Conservation (phyloP, 1,140 invertebrate species). For the Brachionus sp. region DNA sequence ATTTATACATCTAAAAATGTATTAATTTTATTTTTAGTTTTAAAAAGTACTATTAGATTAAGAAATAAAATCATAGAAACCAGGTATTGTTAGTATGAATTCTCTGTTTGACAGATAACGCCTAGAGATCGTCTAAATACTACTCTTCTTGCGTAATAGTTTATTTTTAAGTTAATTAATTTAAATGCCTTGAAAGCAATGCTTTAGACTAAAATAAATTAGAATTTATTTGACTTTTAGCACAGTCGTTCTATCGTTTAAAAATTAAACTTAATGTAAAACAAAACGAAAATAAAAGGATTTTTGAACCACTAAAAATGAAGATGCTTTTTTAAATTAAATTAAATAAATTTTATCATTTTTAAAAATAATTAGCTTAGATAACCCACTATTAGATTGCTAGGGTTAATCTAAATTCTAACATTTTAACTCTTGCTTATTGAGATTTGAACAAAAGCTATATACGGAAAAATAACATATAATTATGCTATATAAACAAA, state of each 20-base stretch:
- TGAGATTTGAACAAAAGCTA: background rate
- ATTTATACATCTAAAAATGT: background rate
- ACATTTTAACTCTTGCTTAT: background rate
- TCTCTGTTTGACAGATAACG: background rate
- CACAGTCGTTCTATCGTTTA: background rate
- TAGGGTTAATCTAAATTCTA: background rate
- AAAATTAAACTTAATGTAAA: background rate
- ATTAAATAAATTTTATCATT: background rate
- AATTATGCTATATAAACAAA: background rate
- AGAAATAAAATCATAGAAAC: background rate
- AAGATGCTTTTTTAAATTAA: background rate
- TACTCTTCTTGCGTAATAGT: background rate
- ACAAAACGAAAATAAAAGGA: background rate
- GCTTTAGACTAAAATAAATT: background rate
- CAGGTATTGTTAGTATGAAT: background rate
- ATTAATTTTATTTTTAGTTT: background rate
- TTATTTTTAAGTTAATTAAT: background rate
- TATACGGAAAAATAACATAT: background rate
- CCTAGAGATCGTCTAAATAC: background rate
- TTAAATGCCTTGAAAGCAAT: background rate
- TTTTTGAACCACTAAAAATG: background rate
- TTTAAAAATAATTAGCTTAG: background rate
- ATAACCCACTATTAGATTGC: background rate
- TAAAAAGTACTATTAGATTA: background rate
- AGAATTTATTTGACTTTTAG: background rate